Evolutionary conservation across 1,140 invertebrate species (phyloP), one percentile per base, ranked within the genome.

Genomic region (Drosophila funebris): DNA sequence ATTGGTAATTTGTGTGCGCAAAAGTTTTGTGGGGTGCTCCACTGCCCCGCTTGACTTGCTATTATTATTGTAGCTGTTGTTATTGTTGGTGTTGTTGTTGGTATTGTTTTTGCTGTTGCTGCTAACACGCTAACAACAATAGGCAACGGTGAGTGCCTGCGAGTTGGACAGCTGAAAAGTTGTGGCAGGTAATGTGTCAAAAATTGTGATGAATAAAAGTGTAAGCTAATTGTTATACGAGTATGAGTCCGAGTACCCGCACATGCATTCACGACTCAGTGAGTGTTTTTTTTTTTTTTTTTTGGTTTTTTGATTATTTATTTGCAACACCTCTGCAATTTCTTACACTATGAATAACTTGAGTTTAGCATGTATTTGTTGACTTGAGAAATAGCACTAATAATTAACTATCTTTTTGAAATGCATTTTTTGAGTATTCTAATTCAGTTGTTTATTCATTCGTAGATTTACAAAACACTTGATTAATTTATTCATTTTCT

Each of bases 1-100:
- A 84, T 84, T 85, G 46, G 68, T 58, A 85, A 85, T 84, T 70
- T 82, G 66, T 64, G 72, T 56, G 66, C 66, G 58, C 50, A 64
- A 48, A 69, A 63, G 39, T 39, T 64, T 62, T 71, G 60, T 72
- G 64, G 53, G 53, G 43, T 44, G 62, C 37, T 62, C 62, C 70
- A 76, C 52, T 76, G 61, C 76, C 76, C 76, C 74, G 54, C 62
- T 73, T 67, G 56, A 73, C 36, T 61, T 72, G 64, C 41, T 44
- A 39, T 31, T 60, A 39, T 46, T 60, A 57, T 29, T 22, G 48
- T n/a, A 50, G 31, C 9, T 27, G 52, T 20, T 20, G 22, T n/a
- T 33, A 44, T 8, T 16, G 53, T 16, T 46, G 46, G 16, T 68
- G 66, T 31, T 24, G 41, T n/a, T 20, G 27, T 14, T 60, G 31